Evolutionary conservation across 2,888 invertebrate genomes (phyloP).

Genomic region (Cheilosia scutellata): DNA sequence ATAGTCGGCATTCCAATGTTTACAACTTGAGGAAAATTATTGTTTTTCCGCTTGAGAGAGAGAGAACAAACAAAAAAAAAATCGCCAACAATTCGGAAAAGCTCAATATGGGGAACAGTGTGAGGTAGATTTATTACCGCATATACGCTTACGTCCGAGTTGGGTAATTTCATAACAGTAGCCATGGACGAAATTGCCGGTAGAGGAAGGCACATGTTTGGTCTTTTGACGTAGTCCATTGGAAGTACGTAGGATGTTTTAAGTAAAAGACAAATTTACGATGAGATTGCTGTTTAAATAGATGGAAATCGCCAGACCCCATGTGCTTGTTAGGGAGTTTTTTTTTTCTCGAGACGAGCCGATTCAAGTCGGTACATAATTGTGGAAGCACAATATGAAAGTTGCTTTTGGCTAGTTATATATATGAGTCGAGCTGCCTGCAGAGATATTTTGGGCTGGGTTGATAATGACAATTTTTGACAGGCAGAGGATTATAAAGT

Average conservation of each 20-base stretch:
- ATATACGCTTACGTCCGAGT: slow-evolving; percentile 17
- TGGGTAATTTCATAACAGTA: slow-evolving; percentile 46
- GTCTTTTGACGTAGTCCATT: background rate
- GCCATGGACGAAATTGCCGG: slow-evolving; percentile 5
- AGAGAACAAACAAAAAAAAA: slow-evolving; percentile 22
- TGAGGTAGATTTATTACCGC: slow-evolving; percentile 40
- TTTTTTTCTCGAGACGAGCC: no score
- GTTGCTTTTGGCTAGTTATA: no score
- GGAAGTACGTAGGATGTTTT: background rate
- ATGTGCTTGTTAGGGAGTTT: no score
- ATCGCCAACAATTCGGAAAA: background rate
- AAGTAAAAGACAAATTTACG: background rate
- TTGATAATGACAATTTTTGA: no score
- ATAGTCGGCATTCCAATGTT: slow-evolving; percentile 46
- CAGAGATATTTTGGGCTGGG: no score
- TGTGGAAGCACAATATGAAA: no score
- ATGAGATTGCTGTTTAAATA: background rate
- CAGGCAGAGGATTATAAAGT: no score
- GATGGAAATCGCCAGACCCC: background rate
- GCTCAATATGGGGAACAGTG: slow-evolving; percentile 17
- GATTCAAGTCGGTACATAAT: no score
- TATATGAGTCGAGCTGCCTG: no score
- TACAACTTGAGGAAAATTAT: slow-evolving; percentile 29
- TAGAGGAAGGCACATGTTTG: slow-evolving; percentile 26
- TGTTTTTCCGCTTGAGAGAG: slow-evolving; percentile 34